phyloP scores from a whole-genome alignment of 2,113 vertebrate genomes.

The Lophochroa leadbeateri region DNA sequence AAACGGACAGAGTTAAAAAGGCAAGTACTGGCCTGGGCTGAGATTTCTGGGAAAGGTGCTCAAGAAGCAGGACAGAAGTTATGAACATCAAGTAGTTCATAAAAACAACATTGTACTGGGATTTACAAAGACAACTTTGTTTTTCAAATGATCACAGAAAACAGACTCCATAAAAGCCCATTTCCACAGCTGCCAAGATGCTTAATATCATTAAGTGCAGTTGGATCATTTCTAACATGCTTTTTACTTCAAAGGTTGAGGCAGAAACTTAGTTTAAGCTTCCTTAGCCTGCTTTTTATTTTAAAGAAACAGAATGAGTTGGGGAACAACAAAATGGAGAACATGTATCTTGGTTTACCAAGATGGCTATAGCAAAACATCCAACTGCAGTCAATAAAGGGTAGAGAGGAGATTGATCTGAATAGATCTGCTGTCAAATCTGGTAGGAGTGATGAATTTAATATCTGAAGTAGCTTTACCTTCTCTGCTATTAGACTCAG shows the following conservation, averaged over 20 bases:
- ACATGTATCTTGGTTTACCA: not conserved
- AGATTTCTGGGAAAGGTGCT: not conserved
- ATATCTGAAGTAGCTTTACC: constrained; percentile 34
- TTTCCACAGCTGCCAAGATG: constrained; percentile 3
- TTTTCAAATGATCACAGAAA: not conserved
- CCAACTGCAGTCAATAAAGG: not conserved
- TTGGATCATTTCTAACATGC: not conserved
- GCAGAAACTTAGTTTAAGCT: not conserved
- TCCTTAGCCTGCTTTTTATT: not conserved
- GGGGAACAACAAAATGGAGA: not conserved
- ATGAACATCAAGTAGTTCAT: not conserved
- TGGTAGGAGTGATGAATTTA: constrained; percentile 32
- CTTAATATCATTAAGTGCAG: not conserved
- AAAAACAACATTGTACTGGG: not conserved
- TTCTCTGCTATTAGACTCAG: not conserved
- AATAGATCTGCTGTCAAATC: constrained; percentile 2
- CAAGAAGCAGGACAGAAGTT: not conserved
- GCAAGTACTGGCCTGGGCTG: not conserved
- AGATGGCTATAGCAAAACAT: not conserved
- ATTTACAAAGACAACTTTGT: not conserved
- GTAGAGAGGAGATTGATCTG: not conserved
- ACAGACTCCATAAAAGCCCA: not conserved
- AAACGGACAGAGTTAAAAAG: not conserved
- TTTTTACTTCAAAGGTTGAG: not conserved
- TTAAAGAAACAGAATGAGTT: not conserved